These are phyloP conservation scores for Anguilla japonica DNA, from an alignment of 2,113 vertebrate genomes.

Conservation along the genomic window DNA sequence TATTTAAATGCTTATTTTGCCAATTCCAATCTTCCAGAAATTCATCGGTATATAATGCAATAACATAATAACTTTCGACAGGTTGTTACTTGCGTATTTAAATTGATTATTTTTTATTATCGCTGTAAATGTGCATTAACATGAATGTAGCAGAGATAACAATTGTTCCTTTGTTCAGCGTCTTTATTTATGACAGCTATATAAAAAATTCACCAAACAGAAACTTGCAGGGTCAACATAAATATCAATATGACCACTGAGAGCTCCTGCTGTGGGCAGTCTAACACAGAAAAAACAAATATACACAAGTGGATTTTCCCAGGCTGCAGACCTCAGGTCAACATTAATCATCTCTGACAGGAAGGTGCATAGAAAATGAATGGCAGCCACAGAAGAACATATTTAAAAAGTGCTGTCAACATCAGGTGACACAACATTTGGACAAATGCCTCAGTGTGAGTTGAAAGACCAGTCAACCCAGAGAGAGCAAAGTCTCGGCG, in stretches of 20 bases:
- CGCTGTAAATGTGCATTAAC: too few relatives aligned
- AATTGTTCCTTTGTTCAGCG: not conserved
- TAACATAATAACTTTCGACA: too few relatives aligned
- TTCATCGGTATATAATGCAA: too few relatives aligned
- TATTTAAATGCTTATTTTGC: too few relatives aligned
- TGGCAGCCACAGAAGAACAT: not conserved
- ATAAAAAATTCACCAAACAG: not conserved
- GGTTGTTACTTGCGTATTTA: too few relatives aligned
- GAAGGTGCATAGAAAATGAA: slow-evolving; percentile 6
- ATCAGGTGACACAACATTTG: not conserved
- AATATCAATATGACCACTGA: not conserved
- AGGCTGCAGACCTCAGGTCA: not conserved
- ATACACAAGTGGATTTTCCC: not conserved
- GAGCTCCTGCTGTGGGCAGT: not conserved
- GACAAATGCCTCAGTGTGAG: not conserved
- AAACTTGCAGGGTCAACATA: too few relatives aligned
- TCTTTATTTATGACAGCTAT: not conserved
- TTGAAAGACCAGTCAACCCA: not conserved
- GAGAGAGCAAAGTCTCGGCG: not conserved
- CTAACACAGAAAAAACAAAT: not conserved
- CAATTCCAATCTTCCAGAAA: too few relatives aligned
- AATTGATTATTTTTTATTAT: too few relatives aligned
- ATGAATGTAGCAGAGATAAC: not conserved
- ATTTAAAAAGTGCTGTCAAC: slow-evolving; percentile 3
- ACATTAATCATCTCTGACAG: slow-evolving; percentile 1